A percentile compares a stretch with the other conserved stretches of the same genome.
Conservation (phyloP, 2,113 vertebrate genomes). For the Electrona antarctica region DNA sequence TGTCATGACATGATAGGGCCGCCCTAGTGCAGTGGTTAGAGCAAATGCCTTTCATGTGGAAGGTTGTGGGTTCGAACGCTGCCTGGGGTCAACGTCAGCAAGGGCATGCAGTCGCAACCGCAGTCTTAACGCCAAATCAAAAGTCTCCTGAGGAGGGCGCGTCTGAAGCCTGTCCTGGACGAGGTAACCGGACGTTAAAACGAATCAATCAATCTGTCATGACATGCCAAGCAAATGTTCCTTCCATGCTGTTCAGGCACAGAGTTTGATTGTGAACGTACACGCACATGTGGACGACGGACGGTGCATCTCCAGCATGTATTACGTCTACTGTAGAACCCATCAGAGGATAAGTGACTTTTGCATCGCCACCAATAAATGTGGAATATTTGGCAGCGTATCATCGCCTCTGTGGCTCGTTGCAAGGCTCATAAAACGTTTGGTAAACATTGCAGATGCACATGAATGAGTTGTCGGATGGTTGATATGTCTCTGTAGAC, state of each 20-base stretch:
- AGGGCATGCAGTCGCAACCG: too few species aligned
- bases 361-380: constrained; percentile 3
- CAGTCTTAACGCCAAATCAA: too few species aligned
- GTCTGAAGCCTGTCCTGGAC: too few species aligned
- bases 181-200: too few species aligned
- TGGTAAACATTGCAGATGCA: background rate
- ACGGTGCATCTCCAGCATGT: constrained; percentile 4
- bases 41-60: too few species aligned
- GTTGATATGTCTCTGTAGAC: constrained; percentile 8
- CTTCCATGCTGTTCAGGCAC: constrained; percentile 25
- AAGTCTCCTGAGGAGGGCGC: too few species aligned
- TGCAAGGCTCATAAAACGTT: background rate
- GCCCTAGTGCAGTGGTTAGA: too few species aligned
- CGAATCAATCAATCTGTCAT: too few species aligned
- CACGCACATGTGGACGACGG: constrained; percentile 1
- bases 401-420: background rate
- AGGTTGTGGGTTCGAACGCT: too few species aligned
- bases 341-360: constrained; percentile 8
- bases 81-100: too few species aligned
- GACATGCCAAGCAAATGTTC: constrained; percentile 43
- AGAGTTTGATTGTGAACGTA: constrained; percentile 20
- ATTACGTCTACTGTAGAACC: background rate
- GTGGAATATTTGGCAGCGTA: background rate
- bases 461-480: background rate
- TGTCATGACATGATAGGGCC: background rate